Evolutionary conservation across 2,113 vertebrate species (phyloP).

Genomic region (Oryzias celebensis): DNA sequence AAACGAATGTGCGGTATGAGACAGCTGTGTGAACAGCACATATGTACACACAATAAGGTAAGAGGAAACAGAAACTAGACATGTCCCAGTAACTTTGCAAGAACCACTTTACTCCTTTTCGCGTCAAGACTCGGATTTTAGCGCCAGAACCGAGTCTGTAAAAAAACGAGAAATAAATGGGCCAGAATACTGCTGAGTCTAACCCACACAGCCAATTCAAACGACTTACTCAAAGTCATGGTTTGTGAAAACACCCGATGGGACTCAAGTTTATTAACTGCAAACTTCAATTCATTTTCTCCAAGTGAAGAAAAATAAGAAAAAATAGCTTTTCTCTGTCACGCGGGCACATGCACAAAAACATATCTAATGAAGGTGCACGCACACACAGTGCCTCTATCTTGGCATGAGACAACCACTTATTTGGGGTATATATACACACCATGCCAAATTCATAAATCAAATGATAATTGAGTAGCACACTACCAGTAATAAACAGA

Average conservation of each 20-base stretch:
- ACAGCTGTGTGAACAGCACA: slow-evolving; percentile 7
- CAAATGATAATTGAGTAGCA: slow-evolving; percentile 74
- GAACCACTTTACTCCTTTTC: slow-evolving; percentile 43
- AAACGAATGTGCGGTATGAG: not conserved
- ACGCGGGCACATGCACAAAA: not conserved
- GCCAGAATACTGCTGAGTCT: slow-evolving; percentile 53
- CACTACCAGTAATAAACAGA: slow-evolving; percentile 71
- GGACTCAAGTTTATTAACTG: not conserved
- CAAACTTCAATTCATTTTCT: slow-evolving; percentile 10
- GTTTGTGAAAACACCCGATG: slow-evolving; percentile 31
- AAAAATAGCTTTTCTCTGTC: slow-evolving; percentile 2
- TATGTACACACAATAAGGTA: slow-evolving; percentile 9
- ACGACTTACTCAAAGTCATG: slow-evolving; percentile 31
- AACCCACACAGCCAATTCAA: slow-evolving; percentile 35
- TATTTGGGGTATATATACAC: slow-evolving; percentile 52
- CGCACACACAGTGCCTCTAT: slow-evolving; percentile 24
- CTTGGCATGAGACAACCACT: slow-evolving; percentile 58
- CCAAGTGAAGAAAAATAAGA: not conserved
- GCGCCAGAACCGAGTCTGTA: slow-evolving; percentile 59
- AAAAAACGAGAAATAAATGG: slow-evolving; percentile 61
- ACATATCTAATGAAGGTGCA: slow-evolving; percentile 8
- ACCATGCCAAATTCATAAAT: slow-evolving; percentile 75
- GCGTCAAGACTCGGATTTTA: slow-evolving; percentile 36
- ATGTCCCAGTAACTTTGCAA: slow-evolving; percentile 31
- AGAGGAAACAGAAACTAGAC: slow-evolving; percentile 32